Evolutionary conservation across 2,113 vertebrate genomes (phyloP).

Genomic region (Heterotis niloticus): DNA sequence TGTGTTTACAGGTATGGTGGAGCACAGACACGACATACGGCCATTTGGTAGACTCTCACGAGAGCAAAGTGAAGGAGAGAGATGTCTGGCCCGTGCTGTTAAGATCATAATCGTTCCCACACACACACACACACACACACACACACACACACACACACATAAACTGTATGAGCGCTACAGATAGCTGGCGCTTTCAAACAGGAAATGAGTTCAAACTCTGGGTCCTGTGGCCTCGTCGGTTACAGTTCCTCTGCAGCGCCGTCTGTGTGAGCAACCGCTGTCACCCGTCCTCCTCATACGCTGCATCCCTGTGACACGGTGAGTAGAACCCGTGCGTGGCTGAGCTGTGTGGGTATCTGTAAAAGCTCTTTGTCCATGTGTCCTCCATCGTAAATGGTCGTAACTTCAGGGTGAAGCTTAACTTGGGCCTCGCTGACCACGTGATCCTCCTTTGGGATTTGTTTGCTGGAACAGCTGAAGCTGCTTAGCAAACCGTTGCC

Average conservation of each 20-base stretch:
- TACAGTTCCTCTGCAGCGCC: constrained; percentile 6
- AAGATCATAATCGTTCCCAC: neutral
- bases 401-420: too few relatives aligned
- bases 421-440: too few relatives aligned
- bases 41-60: neutral
- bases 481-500: too few relatives aligned
- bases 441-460: too few relatives aligned
- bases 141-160: neutral
- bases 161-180: neutral
- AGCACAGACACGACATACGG: neutral
- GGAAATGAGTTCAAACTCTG: constrained; percentile 20
- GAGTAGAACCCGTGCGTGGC: neutral
- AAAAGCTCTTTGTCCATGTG: too few relatives aligned
- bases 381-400: too few relatives aligned
- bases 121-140: neutral
- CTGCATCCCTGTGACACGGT: neutral
- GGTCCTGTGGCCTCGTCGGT: constrained; percentile 4
- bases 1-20: too few relatives aligned
- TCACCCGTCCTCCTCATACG: too few relatives aligned
- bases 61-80: neutral
- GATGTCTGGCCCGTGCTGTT: neutral
- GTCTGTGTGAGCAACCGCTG: neutral
- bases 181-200: neutral
- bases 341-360: too few relatives aligned
- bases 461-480: too few relatives aligned